Evolutionary conservation across 2,888 invertebrate species (phyloP).

Genomic region (Carcina quercana): DNA sequence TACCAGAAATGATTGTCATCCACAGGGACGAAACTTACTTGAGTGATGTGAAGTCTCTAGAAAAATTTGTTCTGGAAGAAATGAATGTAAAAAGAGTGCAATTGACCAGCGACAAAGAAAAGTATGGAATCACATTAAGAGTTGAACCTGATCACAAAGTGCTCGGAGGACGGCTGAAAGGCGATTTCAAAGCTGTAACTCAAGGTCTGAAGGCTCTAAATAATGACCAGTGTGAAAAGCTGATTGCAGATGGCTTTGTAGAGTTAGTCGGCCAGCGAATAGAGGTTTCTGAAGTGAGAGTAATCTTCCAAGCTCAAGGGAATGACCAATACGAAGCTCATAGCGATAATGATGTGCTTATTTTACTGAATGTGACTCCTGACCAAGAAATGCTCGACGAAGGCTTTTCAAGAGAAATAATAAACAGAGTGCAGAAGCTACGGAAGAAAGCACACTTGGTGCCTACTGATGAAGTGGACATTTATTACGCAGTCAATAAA

Average conservation of each 20-base stretch:
- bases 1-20: slow-evolving; percentile 96
- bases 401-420: slow-evolving; percentile 95
- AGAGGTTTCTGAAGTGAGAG: slow-evolving; percentile 84
- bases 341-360: slow-evolving; percentile 91
- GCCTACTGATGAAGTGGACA: slow-evolving; percentile 91
- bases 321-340: slow-evolving; percentile 90
- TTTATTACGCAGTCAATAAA: slow-evolving; percentile 81
- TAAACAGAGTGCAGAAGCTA: slow-evolving; percentile 96
- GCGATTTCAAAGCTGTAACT: slow-evolving; percentile 91
- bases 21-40: slow-evolving; percentile 88
- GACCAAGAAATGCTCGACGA: slow-evolving; percentile 95
- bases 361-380: slow-evolving; percentile 91
- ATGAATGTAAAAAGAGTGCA: slow-evolving; percentile 91
- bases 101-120: slow-evolving; percentile 90
- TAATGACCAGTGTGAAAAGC: slow-evolving; percentile 85
- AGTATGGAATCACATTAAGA: slow-evolving; percentile 91
- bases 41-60: slow-evolving; percentile 83
- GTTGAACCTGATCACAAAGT: slow-evolving; percentile 97
- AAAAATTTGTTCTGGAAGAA: slow-evolving; percentile 93
- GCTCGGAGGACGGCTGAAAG: slow-evolving; percentile 91
- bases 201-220: slow-evolving; percentile 85
- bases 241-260: slow-evolving; percentile 81
- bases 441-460: slow-evolving; percentile 95
- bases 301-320: slow-evolving; percentile 85
- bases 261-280: slow-evolving; percentile 84